Percentiles rank a stretch among this genome's conserved stretches.
These are phyloP conservation scores for Isotomurus palustris DNA, from an alignment of 2,888 invertebrate genomes.

Conservation along the genomic window DNA sequence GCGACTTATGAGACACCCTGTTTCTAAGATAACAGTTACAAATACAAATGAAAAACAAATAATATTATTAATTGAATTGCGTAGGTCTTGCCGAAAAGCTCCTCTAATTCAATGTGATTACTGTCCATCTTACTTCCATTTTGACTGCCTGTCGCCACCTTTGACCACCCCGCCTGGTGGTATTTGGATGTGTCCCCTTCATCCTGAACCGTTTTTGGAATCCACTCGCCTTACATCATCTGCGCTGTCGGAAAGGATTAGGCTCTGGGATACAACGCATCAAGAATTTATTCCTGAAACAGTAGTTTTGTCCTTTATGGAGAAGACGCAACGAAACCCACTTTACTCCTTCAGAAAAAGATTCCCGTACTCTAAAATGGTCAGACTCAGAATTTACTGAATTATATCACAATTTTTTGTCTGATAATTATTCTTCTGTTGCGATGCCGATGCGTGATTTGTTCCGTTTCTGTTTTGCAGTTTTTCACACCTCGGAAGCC, in stretches of 20 bases:
- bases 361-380: too few species aligned
- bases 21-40: too few species aligned
- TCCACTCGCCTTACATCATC: conserved; percentile 72
- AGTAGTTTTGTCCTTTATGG: conserved; percentile 79
- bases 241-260: conserved; percentile 80
- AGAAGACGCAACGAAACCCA: conserved; percentile 69
- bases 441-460: too few species aligned
- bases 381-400: not conserved
- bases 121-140: conserved; percentile 82
- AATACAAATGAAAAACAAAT: too few species aligned
- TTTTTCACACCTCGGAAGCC: too few species aligned
- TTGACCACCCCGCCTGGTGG: conserved; percentile 80
- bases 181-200: conserved; percentile 97
- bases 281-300: conserved; percentile 79
- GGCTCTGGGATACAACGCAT: conserved; percentile 79
- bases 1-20: too few species aligned
- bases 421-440: too few species aligned
- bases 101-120: conserved; percentile 90
- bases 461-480: too few species aligned
- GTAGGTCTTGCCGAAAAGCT: conserved; percentile 73
- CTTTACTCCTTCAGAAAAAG: conserved; percentile 62
- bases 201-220: conserved; percentile 84
- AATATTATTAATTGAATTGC: too few species aligned
- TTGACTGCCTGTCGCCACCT: conserved; percentile 92
- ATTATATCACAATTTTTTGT: not conserved